Conservation (phyloP, 2,888 invertebrate species). For the Agonopterix heracliana region DNA sequence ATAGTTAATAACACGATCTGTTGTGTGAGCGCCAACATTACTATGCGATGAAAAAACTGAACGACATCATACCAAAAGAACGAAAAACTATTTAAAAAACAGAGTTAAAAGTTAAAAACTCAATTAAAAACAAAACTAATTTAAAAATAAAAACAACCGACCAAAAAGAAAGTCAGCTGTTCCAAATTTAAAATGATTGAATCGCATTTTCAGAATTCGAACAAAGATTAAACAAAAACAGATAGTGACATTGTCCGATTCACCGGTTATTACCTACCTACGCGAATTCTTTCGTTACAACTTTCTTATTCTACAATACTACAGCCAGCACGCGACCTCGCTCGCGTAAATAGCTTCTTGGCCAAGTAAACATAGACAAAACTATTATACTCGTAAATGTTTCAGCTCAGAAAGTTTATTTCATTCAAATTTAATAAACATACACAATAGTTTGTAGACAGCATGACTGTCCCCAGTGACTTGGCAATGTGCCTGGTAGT, state of each 20-base stretch:
- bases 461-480: conserved; percentile 1
- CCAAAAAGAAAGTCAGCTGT: too few relatives aligned
- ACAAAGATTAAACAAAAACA: too few relatives aligned
- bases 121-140: too few relatives aligned
- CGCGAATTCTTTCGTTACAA: neutral
- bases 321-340: neutral
- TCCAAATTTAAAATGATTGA: too few relatives aligned
- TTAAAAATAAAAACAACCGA: too few relatives aligned
- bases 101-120: too few relatives aligned
- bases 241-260: too few relatives aligned
- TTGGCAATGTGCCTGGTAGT: conserved; percentile 9
- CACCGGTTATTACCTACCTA: too few relatives aligned
- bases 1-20: conserved; percentile 11
- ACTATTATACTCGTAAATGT: neutral
- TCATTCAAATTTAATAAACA: conserved; percentile 1
- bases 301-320: neutral
- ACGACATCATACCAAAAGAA: conserved; percentile 24
- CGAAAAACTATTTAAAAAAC: neutral
- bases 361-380: neutral
- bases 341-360: neutral
- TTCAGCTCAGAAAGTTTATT: neutral
- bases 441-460: neutral
- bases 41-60: conserved; percentile 19
- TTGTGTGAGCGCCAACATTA: conserved; percentile 20
- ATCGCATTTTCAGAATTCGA: too few relatives aligned